Conservation (phyloP, 2,888 invertebrate species). For the Linnaemya vulpina region DNA sequence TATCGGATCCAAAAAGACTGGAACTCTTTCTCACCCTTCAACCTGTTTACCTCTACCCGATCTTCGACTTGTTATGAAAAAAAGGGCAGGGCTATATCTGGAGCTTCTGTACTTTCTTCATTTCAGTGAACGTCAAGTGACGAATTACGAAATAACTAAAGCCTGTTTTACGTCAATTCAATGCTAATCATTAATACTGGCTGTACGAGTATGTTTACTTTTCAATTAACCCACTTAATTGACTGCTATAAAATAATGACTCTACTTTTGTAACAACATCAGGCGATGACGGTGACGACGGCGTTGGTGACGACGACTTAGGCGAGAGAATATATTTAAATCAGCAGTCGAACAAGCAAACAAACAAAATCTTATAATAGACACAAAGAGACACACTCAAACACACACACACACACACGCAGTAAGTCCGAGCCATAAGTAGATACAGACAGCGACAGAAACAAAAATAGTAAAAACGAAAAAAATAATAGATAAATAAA, state of each 20-base stretch:
- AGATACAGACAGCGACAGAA: background rate
- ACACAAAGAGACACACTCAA: constrained; percentile 31
- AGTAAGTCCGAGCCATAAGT: constrained; percentile 28
- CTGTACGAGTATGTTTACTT: constrained; percentile 39
- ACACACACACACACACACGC: constrained; percentile 5
- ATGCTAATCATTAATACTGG: background rate
- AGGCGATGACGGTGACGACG: background rate
- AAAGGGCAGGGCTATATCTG: no score
- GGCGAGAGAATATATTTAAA: constrained; percentile 63
- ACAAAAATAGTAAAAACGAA: constrained; percentile 6
- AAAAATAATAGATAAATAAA: background rate
- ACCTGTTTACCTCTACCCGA: no score
- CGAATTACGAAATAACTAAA: background rate
- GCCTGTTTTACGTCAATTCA: background rate
- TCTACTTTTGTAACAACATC: constrained; percentile 39
- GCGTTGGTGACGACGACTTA: constrained; percentile 10
- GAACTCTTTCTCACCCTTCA: no score
- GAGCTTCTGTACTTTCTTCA: no score
- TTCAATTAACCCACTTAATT: constrained; percentile 59
- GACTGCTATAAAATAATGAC: constrained; percentile 45
- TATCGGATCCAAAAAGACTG: no score
- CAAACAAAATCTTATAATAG: constrained; percentile 54
- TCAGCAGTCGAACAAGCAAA: constrained; percentile 42
- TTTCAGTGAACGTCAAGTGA: no score
- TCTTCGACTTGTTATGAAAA: no score